Evolutionary conservation across 2,113 vertebrate species (phyloP), one percentile per base, ranked within the genome.

Genomic region (Sclerurus mexicanus): DNA sequence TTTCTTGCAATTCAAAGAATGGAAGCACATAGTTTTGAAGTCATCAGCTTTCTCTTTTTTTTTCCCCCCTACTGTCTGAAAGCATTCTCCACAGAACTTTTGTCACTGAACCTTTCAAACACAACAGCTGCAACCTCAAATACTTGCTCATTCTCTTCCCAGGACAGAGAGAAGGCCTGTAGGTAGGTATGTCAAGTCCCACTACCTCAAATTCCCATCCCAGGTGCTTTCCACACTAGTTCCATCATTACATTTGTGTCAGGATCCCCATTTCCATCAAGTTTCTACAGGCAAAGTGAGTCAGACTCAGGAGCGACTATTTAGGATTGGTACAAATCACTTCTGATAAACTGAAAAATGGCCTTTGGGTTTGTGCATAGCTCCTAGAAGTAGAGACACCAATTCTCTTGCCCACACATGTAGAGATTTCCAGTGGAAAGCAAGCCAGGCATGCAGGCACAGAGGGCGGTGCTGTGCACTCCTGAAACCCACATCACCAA

Each of bases 401-500:
- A 27, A 0, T 64, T 75, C 56, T 68, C 7, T 17, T 72, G 33
- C 16, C 8, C 44, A 10, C 17, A 35, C 11, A 18, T 0, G 0
- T 1, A 63, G 12, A 56, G 30, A 58, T 52, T 59, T 75, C 46
- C 27, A 63, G 69, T 27, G 16, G 33, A 67, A 71, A 71, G 33
- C 52, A 81, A 59, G 66, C 8, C 18, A 40, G 40, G 10, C 30
- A 35, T 1, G 2, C 11, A 72, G 44, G 50, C 31, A 42, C 16
- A 30, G 39, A 77, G 15, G 10, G 44, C 78, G 30, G 4, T 47
- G n/a, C 30, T 40, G 14, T 35, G n/a, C 2, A 0, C 21, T 63
- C 18, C 12, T 8, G 14, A 55, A 39, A 37, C 15, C 46, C 7
- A 2, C 14, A 18, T 33, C 22, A 49, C 12, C 2, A 1, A 12